Evolutionary conservation across 2,888 invertebrate genomes (phyloP).

Genomic region (Zygaena filipendulae): DNA sequence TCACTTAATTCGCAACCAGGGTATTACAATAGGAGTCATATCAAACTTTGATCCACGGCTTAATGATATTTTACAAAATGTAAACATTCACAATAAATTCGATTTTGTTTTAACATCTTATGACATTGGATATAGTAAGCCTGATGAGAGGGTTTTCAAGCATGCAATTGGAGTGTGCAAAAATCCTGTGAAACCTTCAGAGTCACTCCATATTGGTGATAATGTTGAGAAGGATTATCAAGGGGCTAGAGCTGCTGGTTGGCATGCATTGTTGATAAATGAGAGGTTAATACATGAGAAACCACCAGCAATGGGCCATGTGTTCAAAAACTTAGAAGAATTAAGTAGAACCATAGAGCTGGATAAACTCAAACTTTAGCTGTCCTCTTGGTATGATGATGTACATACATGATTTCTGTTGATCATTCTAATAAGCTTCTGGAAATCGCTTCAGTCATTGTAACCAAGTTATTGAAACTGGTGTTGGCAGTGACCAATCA

Average conservation of each 20-base stretch:
- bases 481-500: too few species aligned
- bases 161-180: conserved; percentile 64
- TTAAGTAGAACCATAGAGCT: conserved; percentile 26
- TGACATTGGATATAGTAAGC: conserved; percentile 78
- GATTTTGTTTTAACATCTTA: conserved; percentile 86
- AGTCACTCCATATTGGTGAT: conserved; percentile 89
- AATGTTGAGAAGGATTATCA: conserved; percentile 78
- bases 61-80: conserved; percentile 71
- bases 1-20: conserved; percentile 57
- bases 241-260: conserved; percentile 79
- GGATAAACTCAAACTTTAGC: conserved; percentile 23
- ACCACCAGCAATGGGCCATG: conserved; percentile 24
- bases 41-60: conserved; percentile 92
- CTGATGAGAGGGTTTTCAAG: conserved; percentile 77
- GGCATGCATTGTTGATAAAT: conserved; percentile 71
- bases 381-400: too few species aligned
- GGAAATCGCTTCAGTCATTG: too few species aligned
- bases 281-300: conserved; percentile 19
- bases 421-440: too few species aligned
- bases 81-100: conserved; percentile 77
- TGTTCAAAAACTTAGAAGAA: conserved; percentile 35
- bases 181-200: conserved; percentile 51
- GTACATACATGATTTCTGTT: too few species aligned
- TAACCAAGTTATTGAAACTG: conserved; percentile 2
- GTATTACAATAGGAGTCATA: conserved; percentile 75